Evolutionary conservation across 2,888 invertebrate genomes (phyloP).

Genomic region (Tetheella fluctuosa): DNA sequence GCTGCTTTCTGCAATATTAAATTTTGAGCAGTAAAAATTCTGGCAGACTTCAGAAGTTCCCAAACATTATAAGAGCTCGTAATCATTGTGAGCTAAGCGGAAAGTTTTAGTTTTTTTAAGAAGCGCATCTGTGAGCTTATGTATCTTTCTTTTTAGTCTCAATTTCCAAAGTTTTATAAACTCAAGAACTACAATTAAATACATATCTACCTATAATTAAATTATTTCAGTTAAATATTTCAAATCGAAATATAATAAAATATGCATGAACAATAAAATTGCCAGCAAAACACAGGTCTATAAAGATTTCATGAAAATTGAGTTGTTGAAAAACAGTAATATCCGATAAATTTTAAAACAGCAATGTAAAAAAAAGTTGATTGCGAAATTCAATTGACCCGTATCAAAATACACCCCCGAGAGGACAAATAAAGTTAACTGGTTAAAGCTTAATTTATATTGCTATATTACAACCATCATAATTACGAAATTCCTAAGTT

Average conservation of each 20-base stretch:
- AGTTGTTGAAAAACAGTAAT: slow-evolving; percentile 8
- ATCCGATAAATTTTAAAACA: slow-evolving; percentile 1
- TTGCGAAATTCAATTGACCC: slow-evolving; percentile 11
- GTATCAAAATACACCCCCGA: neutral
- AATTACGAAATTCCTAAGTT: neutral
- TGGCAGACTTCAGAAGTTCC: neutral
- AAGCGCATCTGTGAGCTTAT: neutral
- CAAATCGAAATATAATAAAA: neutral
- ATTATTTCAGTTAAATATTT: too few relatives aligned
- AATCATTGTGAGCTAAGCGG: neutral
- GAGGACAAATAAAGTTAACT: neutral
- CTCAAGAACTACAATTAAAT: too few relatives aligned
- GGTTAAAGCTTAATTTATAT: neutral
- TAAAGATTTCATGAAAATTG: slow-evolving; percentile 7
- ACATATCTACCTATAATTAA: too few relatives aligned
- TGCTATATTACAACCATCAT: neutral
- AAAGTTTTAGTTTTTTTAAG: neutral
- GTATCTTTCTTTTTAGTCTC: neutral
- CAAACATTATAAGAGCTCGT: neutral
- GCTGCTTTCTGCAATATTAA: slow-evolving; percentile 10
- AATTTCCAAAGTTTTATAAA: neutral
- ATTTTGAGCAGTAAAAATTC: slow-evolving; percentile 7
- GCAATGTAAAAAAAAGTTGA: slow-evolving; percentile 9
- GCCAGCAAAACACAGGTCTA: neutral
- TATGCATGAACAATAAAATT: neutral